phyloP scores from a whole-genome alignment of 2,797 vertebrate species.

The Anabacerthia variegaticeps region DNA sequence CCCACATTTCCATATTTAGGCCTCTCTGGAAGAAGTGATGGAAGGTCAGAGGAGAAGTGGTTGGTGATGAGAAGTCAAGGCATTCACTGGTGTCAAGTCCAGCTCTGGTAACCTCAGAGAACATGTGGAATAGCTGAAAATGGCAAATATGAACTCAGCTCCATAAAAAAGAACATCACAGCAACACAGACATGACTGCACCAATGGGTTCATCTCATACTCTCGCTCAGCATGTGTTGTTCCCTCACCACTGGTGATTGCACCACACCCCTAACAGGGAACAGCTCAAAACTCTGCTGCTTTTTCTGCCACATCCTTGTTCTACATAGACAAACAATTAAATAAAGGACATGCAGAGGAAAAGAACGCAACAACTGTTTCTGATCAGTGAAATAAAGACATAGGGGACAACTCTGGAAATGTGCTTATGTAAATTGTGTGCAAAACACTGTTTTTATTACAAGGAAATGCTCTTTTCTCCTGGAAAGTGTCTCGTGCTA shows the following conservation, averaged over 20 bases:
- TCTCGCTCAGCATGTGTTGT: no score
- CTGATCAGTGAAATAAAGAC: neutral
- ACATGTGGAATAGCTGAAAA: neutral
- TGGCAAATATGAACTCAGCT: neutral
- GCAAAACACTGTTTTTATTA: neutral
- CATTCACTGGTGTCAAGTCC: neutral
- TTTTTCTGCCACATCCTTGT: neutral
- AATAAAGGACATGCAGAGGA: neutral
- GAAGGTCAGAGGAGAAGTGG: neutral
- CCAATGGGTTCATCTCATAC: neutral
- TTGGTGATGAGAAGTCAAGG: neutral
- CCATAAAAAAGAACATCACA: neutral
- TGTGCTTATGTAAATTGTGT: neutral
- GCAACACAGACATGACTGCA: fast-evolving
- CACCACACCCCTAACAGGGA: neutral
- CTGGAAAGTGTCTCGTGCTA: neutral
- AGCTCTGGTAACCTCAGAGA: neutral
- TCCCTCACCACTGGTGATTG: neutral
- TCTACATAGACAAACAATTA: neutral
- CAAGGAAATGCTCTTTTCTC: neutral
- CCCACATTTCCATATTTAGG: neutral
- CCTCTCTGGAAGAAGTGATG: neutral
- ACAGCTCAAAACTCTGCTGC: neutral
- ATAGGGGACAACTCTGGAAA: neutral
- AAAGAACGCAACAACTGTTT: neutral